Percentiles rank a stretch among this genome's conserved stretches.
These are phyloP conservation scores for Coccyzus lansbergi DNA, from an alignment of 2,797 vertebrate genomes.

Conservation along the genomic window DNA sequence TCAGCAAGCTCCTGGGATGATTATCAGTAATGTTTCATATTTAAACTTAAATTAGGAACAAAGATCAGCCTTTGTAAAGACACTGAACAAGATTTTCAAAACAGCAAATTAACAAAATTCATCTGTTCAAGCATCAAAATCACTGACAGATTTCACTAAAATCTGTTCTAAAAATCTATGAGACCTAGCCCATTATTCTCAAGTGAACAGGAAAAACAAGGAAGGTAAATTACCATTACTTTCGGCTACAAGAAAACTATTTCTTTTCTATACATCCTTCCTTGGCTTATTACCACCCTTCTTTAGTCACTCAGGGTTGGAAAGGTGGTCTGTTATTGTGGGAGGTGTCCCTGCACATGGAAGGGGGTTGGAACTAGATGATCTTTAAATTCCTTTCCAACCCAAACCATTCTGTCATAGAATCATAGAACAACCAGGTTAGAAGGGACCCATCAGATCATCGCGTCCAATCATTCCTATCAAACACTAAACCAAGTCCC, in stretches of 20 bases:
- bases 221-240: neutral
- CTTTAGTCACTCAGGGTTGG: neutral
- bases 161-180: neutral
- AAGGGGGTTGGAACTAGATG: too few species aligned
- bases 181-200: neutral
- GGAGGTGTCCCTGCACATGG: too few species aligned
- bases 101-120: neutral
- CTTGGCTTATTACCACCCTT: neutral
- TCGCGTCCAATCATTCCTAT: too few species aligned
- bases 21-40: neutral
- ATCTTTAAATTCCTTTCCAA: too few species aligned
- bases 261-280: neutral
- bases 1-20: neutral
- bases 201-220: neutral
- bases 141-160: neutral
- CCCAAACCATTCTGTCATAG: too few species aligned
- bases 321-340: neutral
- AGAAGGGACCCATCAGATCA: too few species aligned
- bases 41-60: neutral
- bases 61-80: neutral
- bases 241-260: neutral
- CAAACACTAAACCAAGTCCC: too few species aligned
- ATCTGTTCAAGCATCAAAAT: neutral
- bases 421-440: too few species aligned
- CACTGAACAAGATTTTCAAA: neutral